Conservation (phyloP, 2,113 vertebrate species). For the Falcunculus frontatus region DNA sequence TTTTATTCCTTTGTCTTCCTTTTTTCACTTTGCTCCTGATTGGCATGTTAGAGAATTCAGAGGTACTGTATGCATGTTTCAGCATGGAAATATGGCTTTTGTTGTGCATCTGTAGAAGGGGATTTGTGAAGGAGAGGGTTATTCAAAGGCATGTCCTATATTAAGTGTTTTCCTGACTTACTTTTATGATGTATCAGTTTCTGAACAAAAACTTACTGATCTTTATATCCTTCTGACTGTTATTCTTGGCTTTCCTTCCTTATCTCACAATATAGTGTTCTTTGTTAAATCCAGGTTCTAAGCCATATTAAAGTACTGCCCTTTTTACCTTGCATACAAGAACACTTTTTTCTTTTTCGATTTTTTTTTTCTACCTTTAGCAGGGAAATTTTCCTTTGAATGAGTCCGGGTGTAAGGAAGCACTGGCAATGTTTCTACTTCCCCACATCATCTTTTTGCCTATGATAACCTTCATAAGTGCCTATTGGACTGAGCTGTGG, state of each 20-base stretch:
- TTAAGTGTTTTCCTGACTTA: neutral
- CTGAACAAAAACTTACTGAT: neutral
- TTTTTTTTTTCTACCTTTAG: neutral
- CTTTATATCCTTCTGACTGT: neutral
- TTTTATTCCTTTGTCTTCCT: conserved; percentile 64
- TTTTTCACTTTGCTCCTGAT: conserved; percentile 54
- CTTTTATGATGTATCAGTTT: neutral
- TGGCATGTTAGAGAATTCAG: conserved; percentile 64
- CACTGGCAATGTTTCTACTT: neutral
- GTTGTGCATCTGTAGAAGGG: neutral
- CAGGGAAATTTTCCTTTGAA: neutral
- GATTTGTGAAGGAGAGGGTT: neutral
- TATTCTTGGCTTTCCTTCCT: neutral
- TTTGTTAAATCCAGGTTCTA: neutral
- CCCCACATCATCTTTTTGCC: neutral
- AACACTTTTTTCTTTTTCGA: neutral
- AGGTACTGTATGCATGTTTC: conserved; percentile 71
- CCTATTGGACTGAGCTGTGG: neutral
- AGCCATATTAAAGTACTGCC: neutral
- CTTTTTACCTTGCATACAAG: neutral
- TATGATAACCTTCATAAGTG: neutral
- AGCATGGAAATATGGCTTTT: conserved; percentile 14
- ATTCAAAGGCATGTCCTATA: neutral
- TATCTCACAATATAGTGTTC: neutral
- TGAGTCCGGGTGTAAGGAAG: neutral